These are phyloP conservation scores for Andrena flavipes DNA, from an alignment of 2,888 invertebrate species.

Conservation along the genomic window DNA sequence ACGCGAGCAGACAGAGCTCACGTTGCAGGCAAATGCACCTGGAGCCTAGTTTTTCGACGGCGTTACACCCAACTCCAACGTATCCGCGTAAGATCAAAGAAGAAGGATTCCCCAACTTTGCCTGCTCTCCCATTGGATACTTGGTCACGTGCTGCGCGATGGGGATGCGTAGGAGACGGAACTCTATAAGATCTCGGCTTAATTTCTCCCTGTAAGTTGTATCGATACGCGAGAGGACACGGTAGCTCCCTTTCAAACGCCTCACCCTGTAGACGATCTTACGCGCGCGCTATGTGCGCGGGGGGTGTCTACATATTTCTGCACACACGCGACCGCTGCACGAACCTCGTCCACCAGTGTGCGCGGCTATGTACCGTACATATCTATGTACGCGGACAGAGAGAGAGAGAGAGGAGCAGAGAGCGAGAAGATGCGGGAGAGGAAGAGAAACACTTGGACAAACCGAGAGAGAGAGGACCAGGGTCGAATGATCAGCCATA, in stretches of 20 bases:
- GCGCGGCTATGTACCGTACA: constrained; percentile 32
- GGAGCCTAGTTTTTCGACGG: not conserved
- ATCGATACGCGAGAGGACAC: not conserved
- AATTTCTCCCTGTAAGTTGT: not conserved
- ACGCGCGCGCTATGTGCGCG: constrained; percentile 62
- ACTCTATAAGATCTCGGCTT: not conserved
- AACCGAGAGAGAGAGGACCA: constrained; percentile 65
- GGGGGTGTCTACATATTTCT: constrained; percentile 64
- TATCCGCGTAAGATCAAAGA: not conserved
- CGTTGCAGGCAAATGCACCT: not conserved
- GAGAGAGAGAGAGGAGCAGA: constrained; percentile 17
- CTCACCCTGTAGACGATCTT: constrained; percentile 59
- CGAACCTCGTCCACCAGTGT: constrained; percentile 33
- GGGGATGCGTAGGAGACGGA: not conserved
- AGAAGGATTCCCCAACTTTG: not conserved
- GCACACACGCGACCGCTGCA: constrained; percentile 56
- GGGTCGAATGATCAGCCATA: constrained; percentile 82
- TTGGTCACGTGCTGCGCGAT: constrained; percentile 3
- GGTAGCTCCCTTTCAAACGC: constrained; percentile 20
- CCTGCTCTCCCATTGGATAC: not conserved
- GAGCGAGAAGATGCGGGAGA: constrained; percentile 40
- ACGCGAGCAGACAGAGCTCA: not conserved
- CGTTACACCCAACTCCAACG: not conserved
- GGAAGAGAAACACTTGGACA: constrained; percentile 29
- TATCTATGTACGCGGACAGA: constrained; percentile 41